These are phyloP conservation scores for Cladopsammia gracilis DNA, from an alignment of 64 coral and sea anemone genomes.

Conservation along the genomic window DNA sequence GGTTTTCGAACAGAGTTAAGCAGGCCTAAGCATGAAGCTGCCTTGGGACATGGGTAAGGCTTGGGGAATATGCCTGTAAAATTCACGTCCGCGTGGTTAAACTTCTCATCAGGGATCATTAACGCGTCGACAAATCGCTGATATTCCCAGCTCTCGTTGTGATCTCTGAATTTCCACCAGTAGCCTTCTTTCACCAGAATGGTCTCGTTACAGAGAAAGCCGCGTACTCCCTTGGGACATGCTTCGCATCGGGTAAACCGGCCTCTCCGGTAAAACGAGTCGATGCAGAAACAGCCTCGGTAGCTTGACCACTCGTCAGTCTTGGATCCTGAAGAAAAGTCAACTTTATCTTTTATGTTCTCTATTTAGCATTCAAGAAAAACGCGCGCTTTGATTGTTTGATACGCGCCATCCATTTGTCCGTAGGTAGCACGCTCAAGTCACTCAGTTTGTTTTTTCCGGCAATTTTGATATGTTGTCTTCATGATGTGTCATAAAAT, in stretches of 20 bases:
- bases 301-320: constrained; percentile 83
- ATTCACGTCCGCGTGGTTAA: constrained; percentile 73
- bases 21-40: constrained; percentile 77
- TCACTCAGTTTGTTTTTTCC: too few relatives aligned
- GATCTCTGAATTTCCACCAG: constrained; percentile 82
- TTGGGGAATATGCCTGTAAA: constrained; percentile 79
- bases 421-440: too few relatives aligned
- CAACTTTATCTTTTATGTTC: background rate
- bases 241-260: constrained; percentile 60
- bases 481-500: too few relatives aligned
- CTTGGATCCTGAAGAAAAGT: constrained; percentile 55
- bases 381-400: too few relatives aligned
- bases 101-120: constrained; percentile 68
- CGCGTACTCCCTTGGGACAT: constrained; percentile 52
- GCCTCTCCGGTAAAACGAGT: constrained; percentile 82
- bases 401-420: too few relatives aligned
- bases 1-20: constrained; percentile 80
- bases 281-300: constrained; percentile 87
- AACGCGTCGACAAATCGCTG: constrained; percentile 81
- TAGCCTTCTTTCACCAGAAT: constrained; percentile 77
- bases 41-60: constrained; percentile 83
- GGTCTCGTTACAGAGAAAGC: constrained; percentile 82
- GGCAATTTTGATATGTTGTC: too few relatives aligned
- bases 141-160: constrained; percentile 66
- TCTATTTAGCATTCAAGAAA: too few relatives aligned